Evolutionary conservation across 2,888 invertebrate genomes (phyloP).

Genomic region (Mimumesa dahlbomi): DNA sequence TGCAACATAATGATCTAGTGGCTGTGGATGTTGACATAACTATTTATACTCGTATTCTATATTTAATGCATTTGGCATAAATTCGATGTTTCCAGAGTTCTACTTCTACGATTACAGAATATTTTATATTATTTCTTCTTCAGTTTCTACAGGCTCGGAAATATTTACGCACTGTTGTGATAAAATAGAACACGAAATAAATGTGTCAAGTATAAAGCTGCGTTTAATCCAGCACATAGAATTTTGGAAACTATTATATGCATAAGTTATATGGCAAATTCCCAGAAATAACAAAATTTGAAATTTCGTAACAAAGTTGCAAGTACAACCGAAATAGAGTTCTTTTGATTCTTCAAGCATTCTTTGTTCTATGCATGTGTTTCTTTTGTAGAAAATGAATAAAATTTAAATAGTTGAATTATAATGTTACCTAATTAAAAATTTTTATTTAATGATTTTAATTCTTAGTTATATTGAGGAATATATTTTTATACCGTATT

Average conservation of each 20-base stretch:
- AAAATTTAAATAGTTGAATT: too few relatives aligned
- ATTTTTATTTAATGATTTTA: too few relatives aligned
- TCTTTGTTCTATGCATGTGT: too few relatives aligned
- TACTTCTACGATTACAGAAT: not conserved
- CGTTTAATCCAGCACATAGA: not conserved
- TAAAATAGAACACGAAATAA: not conserved
- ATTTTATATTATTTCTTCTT: not conserved
- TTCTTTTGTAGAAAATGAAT: too few relatives aligned
- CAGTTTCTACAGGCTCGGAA: not conserved
- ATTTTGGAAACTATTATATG: not conserved
- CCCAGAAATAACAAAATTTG: not conserved
- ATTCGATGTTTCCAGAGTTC: conserved; percentile 44
- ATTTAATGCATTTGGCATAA: conserved; percentile 58
- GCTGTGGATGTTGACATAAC: conserved; percentile 61
- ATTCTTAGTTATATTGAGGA: too few relatives aligned
- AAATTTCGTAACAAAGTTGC: not conserved
- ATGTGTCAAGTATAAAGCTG: not conserved
- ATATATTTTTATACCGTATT: not conserved
- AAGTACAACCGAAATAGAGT: too few relatives aligned
- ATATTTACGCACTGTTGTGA: not conserved
- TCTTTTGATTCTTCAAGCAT: too few relatives aligned
- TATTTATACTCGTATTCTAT: conserved; percentile 67
- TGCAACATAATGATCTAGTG: conserved; percentile 56
- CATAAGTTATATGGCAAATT: not conserved
- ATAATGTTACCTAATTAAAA: too few relatives aligned